These are phyloP conservation scores for Prolemur simus DNA, from an alignment of 2,113 vertebrate species.

Conservation along the genomic window DNA sequence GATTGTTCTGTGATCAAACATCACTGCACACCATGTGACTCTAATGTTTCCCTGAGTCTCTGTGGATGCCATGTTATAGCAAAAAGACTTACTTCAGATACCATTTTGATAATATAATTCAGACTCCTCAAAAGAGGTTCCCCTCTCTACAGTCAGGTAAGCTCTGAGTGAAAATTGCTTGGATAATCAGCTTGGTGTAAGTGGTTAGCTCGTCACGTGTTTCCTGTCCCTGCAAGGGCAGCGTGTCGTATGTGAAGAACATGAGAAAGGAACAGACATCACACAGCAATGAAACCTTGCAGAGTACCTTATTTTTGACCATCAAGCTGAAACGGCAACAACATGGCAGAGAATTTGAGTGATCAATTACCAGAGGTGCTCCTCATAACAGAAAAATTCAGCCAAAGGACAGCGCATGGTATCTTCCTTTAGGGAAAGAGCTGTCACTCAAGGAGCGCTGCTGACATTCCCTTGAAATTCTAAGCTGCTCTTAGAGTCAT, in stretches of 20 bases:
- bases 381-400: not conserved
- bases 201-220: not conserved
- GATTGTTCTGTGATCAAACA: not conserved
- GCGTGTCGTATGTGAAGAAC: not conserved
- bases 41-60: not conserved
- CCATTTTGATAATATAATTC: not conserved
- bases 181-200: not conserved
- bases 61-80: not conserved
- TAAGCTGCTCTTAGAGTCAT: not conserved
- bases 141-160: not conserved
- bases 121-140: not conserved
- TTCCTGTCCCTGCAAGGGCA: not conserved
- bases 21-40: not conserved
- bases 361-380: not conserved
- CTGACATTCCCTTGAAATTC: not conserved
- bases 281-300: not conserved
- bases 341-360: not conserved
- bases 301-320: not conserved
- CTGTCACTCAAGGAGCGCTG: not conserved
- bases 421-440: not conserved
- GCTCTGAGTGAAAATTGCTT: not conserved
- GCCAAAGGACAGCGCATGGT: not conserved
- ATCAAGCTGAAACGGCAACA: not conserved
- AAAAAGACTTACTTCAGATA: not conserved
- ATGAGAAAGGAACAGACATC: not conserved